Base-by-base conservation (phyloP, 2,113 vertebrate genomes). In the Eubucco bourcierii region DNA sequence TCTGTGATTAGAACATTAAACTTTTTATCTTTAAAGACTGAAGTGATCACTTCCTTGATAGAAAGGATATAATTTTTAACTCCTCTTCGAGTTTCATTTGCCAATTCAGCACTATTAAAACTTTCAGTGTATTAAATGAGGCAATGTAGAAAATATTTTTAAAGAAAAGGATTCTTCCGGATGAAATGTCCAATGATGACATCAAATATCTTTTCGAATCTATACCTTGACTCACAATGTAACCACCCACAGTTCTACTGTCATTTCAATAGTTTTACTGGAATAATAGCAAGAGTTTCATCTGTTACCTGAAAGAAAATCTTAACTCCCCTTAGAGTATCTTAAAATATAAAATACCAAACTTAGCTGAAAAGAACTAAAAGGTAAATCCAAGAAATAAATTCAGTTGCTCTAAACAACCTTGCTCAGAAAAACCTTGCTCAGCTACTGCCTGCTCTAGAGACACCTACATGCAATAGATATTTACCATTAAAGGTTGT, bases 1-100 rank as follows among this genome's bases (percentile, higher is more conserved):
- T 25, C 68, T 97, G 87, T 92, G 83, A 90, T 95, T 90, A 93
- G 61, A 93, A 93, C 61, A 77, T 93, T 85, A 90, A 90, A 93
- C 39, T 68, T 84, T 37, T 87, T 92, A 89, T 78, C 76, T 90
- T 92, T 93, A 91, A 95, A 89, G 60, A 34, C 86, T 86, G 87
- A 90, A 96, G 86, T 82, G n/a, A 68, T 68, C 68, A 85, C 33
- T 73, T 94, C 68, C 67, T 91, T 92, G 46, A 90, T 44, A 89
- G 58, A 95, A 87, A 87, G 25, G 44, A 72, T 84, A 93, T 77
- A 65, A 80, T 80, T 74, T 94, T 87, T 39, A 78, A 39, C 18
- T 93, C 71, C n/a, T 68, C 91, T 76, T 88, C 93, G n/a, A 92
- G 95, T 85, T 93, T 74, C 39, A 90, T 90, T 80, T 77, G 52